These are phyloP conservation scores for Drosophila mauritiana DNA, from an alignment of 1,140 invertebrate species.

Conservation along the genomic window DNA sequence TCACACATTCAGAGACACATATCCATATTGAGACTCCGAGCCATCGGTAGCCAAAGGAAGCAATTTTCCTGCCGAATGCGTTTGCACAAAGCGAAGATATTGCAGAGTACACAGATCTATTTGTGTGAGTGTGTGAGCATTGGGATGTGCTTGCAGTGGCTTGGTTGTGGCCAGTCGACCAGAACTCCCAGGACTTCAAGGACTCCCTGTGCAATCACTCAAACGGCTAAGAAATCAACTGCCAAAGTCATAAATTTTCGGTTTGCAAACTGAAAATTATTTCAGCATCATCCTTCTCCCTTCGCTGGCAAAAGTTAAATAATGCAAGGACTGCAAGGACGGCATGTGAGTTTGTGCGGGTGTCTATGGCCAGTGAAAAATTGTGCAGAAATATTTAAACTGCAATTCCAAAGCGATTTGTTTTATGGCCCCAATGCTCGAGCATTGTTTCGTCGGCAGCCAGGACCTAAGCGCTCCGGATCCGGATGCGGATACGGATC, in stretches of 20 bases:
- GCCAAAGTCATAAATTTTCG: conserved; percentile 67
- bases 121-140: not conserved
- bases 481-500: conserved; percentile 42
- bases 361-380: conserved; percentile 29
- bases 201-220: conserved; percentile 22
- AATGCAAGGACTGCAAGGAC: conserved; percentile 33
- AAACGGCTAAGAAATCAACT: conserved; percentile 62
- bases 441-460: conserved; percentile 63
- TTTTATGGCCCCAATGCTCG: conserved; percentile 48
- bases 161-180: conserved; percentile 16
- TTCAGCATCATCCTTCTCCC: conserved; percentile 48
- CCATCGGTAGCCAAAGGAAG: conserved; percentile 40
- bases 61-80: conserved; percentile 68
- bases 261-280: conserved; percentile 54
- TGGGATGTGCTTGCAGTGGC: conserved; percentile 1
- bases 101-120: conserved; percentile 17
- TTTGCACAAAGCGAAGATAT: conserved; percentile 52
- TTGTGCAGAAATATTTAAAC: conserved; percentile 69
- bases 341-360: too few species aligned
- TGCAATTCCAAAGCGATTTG: conserved; percentile 75
- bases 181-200: not conserved
- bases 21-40: not conserved
- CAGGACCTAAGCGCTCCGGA: conserved; percentile 8
- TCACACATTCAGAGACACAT: conserved; percentile 12
- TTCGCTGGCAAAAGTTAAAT: conserved; percentile 55